A percentile compares a stretch with the other conserved stretches of the same genome.
phyloP scores from a whole-genome alignment of 92 coral and sea anemone genomes.

The Siderastrea radians region DNA sequence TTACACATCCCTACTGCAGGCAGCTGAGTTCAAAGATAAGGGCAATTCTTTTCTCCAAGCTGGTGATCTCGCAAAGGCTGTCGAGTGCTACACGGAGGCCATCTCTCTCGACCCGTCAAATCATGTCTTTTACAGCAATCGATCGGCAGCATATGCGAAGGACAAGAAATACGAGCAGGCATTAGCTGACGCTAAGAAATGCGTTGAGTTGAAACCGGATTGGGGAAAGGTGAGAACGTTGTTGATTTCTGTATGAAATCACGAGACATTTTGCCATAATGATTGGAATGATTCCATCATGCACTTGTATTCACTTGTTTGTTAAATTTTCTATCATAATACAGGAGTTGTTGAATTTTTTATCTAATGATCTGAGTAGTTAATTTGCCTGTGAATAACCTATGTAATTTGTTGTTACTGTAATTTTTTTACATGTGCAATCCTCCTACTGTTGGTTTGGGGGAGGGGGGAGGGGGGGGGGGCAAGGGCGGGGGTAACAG shows the following conservation, averaged over 20 bases:
- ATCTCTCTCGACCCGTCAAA: constrained; percentile 87
- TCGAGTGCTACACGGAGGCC: constrained; percentile 91
- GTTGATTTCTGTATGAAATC: background rate
- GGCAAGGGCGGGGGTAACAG: too few relatives aligned
- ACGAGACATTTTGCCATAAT: background rate
- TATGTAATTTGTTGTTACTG: too few relatives aligned
- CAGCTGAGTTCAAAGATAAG: constrained; percentile 82
- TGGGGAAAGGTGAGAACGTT: constrained; percentile 90
- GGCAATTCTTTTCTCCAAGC: constrained; percentile 87
- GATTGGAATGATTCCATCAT: too few relatives aligned
- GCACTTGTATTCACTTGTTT: too few relatives aligned
- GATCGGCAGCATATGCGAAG: constrained; percentile 97
- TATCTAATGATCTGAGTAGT: too few relatives aligned
- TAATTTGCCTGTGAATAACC: too few relatives aligned
- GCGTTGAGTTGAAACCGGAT: constrained; percentile 92
- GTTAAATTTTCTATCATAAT: too few relatives aligned
- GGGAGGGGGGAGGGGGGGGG: too few relatives aligned
- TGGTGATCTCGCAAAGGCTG: constrained; percentile 86
- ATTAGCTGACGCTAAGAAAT: constrained; percentile 89
- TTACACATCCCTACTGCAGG: constrained; percentile 54
- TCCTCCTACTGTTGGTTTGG: too few relatives aligned
- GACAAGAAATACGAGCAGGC: constrained; percentile 89
- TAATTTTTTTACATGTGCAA: too few relatives aligned
- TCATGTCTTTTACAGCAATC: constrained; percentile 96
- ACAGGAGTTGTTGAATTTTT: too few relatives aligned